Percentiles rank a stretch among this genome's conserved stretches.
Conservation (phyloP, 2,888 invertebrate genomes). For the Sinotaia quadrata region DNA sequence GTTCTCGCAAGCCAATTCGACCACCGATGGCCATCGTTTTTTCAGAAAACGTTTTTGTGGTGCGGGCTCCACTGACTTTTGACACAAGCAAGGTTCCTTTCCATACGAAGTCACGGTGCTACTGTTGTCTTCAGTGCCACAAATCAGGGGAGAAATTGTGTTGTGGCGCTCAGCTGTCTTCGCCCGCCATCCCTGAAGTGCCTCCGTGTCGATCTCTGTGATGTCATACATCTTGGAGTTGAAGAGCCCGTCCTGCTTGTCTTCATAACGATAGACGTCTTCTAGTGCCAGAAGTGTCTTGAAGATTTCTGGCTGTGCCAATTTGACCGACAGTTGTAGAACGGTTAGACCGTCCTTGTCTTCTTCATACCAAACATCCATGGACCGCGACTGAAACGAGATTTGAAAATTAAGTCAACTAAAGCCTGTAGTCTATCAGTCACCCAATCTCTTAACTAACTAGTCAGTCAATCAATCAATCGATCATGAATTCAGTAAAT, state of each 20-base stretch:
- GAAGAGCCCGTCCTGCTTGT: conserved; percentile 52
- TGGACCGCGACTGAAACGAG: too few species aligned
- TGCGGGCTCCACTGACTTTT: not conserved
- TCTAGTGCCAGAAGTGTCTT: conserved; percentile 44
- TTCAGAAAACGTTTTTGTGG: too few species aligned
- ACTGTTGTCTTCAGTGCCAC: not conserved
- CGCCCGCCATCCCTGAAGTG: conserved; percentile 4
- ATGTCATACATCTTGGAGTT: too few species aligned
- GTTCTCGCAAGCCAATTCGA: too few species aligned
- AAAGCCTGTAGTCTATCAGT: too few species aligned
- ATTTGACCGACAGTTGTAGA: conserved; percentile 45
- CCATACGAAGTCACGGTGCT: not conserved
- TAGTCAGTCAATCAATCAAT: too few species aligned
- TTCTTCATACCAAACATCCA: conserved; percentile 50
- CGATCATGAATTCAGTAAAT: too few species aligned
- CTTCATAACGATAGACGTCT: conserved; percentile 46
- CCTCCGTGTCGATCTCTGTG: too few species aligned
- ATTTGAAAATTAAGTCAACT: too few species aligned
- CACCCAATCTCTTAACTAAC: too few species aligned
- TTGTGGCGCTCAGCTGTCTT: not conserved
- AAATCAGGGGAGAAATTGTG: not conserved
- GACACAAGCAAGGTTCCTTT: not conserved
- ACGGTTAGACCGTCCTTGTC: conserved; percentile 47
- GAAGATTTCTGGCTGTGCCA: too few species aligned
- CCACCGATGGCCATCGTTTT: too few species aligned